phyloP scores from a whole-genome alignment of 2,888 invertebrate genomes.

The Synergus laeviventris region DNA sequence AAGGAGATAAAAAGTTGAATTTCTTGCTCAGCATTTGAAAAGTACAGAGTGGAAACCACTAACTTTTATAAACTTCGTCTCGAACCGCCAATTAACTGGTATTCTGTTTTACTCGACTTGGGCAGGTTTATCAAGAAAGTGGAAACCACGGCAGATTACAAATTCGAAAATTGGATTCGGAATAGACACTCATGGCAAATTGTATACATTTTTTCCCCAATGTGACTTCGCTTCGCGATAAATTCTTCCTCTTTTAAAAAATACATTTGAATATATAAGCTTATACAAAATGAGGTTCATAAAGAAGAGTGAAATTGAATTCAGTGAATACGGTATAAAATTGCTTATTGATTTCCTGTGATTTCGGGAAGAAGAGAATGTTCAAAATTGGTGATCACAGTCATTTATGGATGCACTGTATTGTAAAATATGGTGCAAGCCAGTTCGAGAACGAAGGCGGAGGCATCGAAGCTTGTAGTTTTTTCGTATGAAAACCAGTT shows the following conservation, averaged over 20 bases:
- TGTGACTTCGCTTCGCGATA: neutral
- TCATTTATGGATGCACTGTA: slow-evolving; percentile 3
- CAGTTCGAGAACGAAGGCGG: neutral
- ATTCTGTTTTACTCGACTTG: slow-evolving; percentile 26
- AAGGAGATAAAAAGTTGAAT: slow-evolving; percentile 15
- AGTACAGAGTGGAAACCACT: slow-evolving; percentile 18
- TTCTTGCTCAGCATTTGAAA: slow-evolving; percentile 24
- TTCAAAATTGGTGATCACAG: neutral
- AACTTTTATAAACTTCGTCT: slow-evolving; percentile 35
- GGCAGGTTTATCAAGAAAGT: slow-evolving; percentile 32
- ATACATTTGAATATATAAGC: neutral
- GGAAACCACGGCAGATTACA: slow-evolving; percentile 28
- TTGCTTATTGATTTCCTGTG: neutral
- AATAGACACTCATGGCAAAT: neutral
- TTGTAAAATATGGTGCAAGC: neutral
- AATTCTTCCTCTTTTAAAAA: neutral
- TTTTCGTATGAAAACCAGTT: slow-evolving; percentile 2
- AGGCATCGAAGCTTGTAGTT: slow-evolving; percentile 7
- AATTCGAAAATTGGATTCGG: slow-evolving; percentile 27
- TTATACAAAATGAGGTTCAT: neutral
- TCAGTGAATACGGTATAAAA: neutral
- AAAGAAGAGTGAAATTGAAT: neutral
- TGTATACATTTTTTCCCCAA: neutral
- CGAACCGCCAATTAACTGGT: slow-evolving; percentile 31
- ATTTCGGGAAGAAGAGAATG: neutral